These are phyloP conservation scores for Euclidia mi DNA, from an alignment of 2,888 invertebrate species.

Conservation along the genomic window DNA sequence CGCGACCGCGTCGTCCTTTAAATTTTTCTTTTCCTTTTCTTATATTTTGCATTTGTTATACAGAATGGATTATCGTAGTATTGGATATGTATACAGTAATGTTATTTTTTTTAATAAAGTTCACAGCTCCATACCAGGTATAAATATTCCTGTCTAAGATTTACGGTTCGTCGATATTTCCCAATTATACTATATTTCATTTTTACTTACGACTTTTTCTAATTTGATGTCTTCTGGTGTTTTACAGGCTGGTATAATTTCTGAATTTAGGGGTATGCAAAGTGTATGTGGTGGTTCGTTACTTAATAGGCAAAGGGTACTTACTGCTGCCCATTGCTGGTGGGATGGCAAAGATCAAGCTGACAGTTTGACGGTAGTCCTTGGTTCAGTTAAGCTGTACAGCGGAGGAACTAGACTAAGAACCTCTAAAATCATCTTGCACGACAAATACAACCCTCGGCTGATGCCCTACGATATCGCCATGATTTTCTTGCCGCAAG, in stretches of 20 bases:
- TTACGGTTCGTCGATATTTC: too few relatives aligned
- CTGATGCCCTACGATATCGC: conserved; percentile 64
- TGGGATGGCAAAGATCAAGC: conserved; percentile 64
- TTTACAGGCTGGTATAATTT: conserved; percentile 54
- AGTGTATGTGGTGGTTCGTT: conserved; percentile 68
- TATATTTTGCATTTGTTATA: too few relatives aligned
- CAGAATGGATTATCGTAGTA: too few relatives aligned
- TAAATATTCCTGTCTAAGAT: too few relatives aligned
- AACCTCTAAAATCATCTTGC: conserved; percentile 55
- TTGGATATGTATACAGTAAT: too few relatives aligned
- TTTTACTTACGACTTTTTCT: too few relatives aligned
- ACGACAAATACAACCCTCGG: conserved; percentile 60
- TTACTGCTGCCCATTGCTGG: conserved; percentile 69
- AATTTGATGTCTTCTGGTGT: too few relatives aligned
- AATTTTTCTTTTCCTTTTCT: too few relatives aligned
- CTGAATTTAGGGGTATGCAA: conserved; percentile 26
- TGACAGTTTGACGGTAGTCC: conserved; percentile 60
- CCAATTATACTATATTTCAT: too few relatives aligned
- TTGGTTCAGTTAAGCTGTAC: conserved; percentile 67
- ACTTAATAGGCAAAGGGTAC: conserved; percentile 46
- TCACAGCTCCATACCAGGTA: too few relatives aligned
- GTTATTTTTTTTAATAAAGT: too few relatives aligned
- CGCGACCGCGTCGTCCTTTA: too few relatives aligned
- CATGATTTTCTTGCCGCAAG: conserved; percentile 50
- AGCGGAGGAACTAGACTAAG: conserved; percentile 63